Evolutionary conservation across 2,113 vertebrate species (phyloP).

Genomic region (Cryptomyrus ogoouensis): DNA sequence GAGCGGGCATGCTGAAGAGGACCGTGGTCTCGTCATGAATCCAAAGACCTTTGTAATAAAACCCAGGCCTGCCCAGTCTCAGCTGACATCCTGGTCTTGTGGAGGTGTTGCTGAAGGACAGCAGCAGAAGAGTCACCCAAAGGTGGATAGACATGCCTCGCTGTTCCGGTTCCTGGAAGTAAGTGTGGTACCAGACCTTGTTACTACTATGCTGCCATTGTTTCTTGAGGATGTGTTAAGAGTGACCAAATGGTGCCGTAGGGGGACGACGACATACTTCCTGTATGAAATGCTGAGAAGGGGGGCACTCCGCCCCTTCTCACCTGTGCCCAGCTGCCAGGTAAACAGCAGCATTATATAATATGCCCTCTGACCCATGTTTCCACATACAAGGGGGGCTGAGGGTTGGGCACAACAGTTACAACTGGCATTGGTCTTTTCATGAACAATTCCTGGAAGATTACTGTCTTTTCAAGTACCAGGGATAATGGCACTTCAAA

Average conservation of each 20-base stretch:
- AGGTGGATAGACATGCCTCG: neutral
- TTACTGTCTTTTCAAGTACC: neutral
- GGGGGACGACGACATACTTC: neutral
- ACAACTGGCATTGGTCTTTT: neutral
- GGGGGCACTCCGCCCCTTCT: neutral
- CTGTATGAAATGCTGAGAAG: neutral
- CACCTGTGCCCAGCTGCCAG: neutral
- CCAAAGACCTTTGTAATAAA: neutral
- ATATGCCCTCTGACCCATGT: neutral
- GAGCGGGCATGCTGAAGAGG: neutral
- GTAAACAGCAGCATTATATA: neutral
- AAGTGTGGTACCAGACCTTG: neutral
- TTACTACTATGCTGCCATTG: neutral
- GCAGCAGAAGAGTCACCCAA: neutral
- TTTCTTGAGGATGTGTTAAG: neutral
- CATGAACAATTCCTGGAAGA: conserved; percentile 13
- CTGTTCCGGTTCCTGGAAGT: neutral
- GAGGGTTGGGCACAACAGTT: neutral
- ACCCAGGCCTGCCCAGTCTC: neutral
- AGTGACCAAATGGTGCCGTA: neutral
- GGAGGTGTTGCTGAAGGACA: neutral
- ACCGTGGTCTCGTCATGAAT: neutral
- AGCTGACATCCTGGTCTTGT: neutral
- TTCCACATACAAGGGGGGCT: neutral
- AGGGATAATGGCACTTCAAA: neutral